Evolutionary conservation across 1,140 invertebrate genomes (phyloP), one percentile per base, ranked within the genome.

Genomic region (Hestina assimilis): DNA sequence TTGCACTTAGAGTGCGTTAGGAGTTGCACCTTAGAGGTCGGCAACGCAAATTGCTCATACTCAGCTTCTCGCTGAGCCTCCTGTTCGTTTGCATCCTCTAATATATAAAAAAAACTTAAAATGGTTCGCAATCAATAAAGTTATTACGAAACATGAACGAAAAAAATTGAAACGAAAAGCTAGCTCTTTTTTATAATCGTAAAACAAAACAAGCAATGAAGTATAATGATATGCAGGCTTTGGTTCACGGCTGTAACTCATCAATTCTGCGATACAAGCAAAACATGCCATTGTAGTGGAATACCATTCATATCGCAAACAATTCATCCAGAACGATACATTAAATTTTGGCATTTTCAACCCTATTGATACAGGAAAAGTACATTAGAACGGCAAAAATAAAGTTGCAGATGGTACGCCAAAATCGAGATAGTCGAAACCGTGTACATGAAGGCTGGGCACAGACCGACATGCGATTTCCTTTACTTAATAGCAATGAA

Each of bases 211-310:
- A n/a, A 8, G 6, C 24, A 26, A 6, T 9, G 2, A 1, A 2
- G 8, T 51, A 42, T 61, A 41, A 59, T 59, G 42, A 48, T 51
- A 52, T 59, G 47, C 55, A 47, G 55, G 63, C 54, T 61, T 68
- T 57, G 56, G 52, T 54, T 50, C 24, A 28, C 48, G 56, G 42
- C 41, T 47, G 31, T 63, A 48, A 40, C 48, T 61, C 63, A 59
- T 70, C 66, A 70, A 70, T 70, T 48, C 57, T 56, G 47, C 26
- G 41, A 48, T 63, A 66, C 64, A 63, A 54, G 63, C 52, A 59
- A 61, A 63, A 61, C 67, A 63, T 50, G 63, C 67, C 40, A 28
- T n/a, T 28, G 47, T 56, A 29, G 52, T 35, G 41, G 57, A 59
- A 65, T 66, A 54, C 55, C 63, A 59, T 58, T 63, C 41, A 38